phyloP scores from a whole-genome alignment of 2,888 invertebrate species.

The Folsomia candida region DNA sequence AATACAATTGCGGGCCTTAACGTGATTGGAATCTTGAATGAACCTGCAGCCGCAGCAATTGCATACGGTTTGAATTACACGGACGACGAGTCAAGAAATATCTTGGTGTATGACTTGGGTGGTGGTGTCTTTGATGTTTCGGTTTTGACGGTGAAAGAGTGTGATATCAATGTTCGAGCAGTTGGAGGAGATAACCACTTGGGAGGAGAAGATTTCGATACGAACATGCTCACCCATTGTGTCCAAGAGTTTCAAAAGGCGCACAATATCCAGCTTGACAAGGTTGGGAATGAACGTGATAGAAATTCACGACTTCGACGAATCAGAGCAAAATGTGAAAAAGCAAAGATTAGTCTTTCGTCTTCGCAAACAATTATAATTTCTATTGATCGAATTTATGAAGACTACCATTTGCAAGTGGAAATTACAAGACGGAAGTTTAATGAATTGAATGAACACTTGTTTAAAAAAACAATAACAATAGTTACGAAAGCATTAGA shows the following conservation, averaged over 20 bases:
- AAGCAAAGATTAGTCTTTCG: conserved; percentile 15
- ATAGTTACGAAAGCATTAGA: conserved; percentile 12
- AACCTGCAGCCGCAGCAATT: conserved; percentile 81
- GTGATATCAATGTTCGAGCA: conserved; percentile 18
- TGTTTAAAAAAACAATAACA: conserved; percentile 14
- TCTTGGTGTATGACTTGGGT: conserved; percentile 36
- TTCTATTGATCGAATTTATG: conserved; percentile 7
- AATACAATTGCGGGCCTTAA: conserved; percentile 80
- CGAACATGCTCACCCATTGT: conserved; percentile 23
- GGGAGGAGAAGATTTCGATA: conserved; percentile 27
- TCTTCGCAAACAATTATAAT: not conserved
- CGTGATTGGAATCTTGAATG: conserved; percentile 83
- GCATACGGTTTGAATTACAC: conserved; percentile 24
- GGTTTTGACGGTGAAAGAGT: conserved; percentile 16
- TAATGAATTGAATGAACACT: conserved; percentile 19
- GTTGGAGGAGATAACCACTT: conserved; percentile 14
- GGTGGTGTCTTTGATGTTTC: conserved; percentile 38
- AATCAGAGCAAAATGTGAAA: conserved; percentile 24
- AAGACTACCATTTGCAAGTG: conserved; percentile 16
- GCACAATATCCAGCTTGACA: not conserved
- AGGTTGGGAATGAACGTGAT: conserved; percentile 54
- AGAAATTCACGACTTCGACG: conserved; percentile 53
- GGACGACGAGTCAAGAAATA: conserved; percentile 10
- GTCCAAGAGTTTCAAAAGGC: not conserved
- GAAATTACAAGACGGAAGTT: conserved; percentile 18